These are phyloP conservation scores for Matsumurasca onukii DNA, from an alignment of 1,140 invertebrate species.

Conservation along the genomic window DNA sequence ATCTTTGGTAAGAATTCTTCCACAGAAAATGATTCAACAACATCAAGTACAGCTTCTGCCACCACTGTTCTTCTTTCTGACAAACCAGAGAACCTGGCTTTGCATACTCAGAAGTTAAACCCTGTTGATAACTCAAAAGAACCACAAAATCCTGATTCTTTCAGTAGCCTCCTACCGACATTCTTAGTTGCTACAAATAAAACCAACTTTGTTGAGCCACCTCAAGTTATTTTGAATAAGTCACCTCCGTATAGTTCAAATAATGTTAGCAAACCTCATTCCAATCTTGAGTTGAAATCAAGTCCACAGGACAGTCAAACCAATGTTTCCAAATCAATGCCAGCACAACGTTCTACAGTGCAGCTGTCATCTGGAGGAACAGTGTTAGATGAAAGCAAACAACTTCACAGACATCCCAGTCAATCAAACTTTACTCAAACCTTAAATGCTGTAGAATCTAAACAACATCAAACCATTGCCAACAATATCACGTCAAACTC, in stretches of 20 bases:
- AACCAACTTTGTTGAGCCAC: not conserved
- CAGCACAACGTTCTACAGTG: not conserved
- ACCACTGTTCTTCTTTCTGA: not conserved
- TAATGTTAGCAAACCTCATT: not conserved
- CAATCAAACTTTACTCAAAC: too few relatives aligned
- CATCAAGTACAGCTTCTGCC: not conserved
- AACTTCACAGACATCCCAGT: too few relatives aligned
- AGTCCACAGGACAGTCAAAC: too few relatives aligned
- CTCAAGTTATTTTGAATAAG: not conserved
- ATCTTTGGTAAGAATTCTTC: not conserved
- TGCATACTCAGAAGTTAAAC: not conserved
- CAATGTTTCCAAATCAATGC: not conserved
- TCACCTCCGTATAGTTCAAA: not conserved
- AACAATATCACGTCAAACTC: too few relatives aligned
- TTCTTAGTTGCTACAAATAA: constrained; percentile 2
- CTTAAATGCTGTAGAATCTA: too few relatives aligned
- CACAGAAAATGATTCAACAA: not conserved
- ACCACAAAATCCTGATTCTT: not conserved
- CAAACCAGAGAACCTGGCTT: not conserved
- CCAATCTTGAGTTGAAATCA: too few relatives aligned
- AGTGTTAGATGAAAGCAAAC: too few relatives aligned
- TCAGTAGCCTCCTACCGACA: not conserved
- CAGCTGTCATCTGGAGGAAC: too few relatives aligned
- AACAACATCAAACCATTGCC: too few relatives aligned
- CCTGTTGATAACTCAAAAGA: not conserved